Evolutionary conservation across 2,888 invertebrate species (phyloP), one percentile per base, ranked within the genome.

Genomic region (Embidobia sp.): DNA sequence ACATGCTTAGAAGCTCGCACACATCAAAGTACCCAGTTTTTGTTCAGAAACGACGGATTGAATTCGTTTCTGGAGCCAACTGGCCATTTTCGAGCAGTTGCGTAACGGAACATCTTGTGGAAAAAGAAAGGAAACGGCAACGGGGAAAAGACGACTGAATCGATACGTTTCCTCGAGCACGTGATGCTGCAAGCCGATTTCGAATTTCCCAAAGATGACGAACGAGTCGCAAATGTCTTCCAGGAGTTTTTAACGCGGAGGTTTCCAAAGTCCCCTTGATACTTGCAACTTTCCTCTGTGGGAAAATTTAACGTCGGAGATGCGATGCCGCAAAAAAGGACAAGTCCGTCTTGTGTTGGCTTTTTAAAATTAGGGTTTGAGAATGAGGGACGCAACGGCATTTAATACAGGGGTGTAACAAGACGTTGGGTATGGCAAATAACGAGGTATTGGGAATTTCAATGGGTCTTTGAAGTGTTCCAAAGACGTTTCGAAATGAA

Each of bases 301-400:
- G 86, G 89, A 88, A 88, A 89, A 81, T 81, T 79, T 79, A 87
- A 88, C 87, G 88, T 88, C 83, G 87, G 86, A 86, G 85, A 88
- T 87, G 85, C 83, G 84, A 84, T 80, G 81, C 75, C 82, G 86
- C 84, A 86, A 88, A 87, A 78, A 78, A 78, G 49, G 51, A 51
- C 19, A 51, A 49, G 74, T 80, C 67, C 59, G 61, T 55, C 57
- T 77, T 72, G 49, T 22, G 51, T 44, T 11, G 46, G 13, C 27
- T 33, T 64, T 57, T 64, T 22, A 55, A 64, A 55, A 51, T 11
- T 29, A 22, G 37, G 33, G 46, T 40, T 44, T 55, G 44, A 42
- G 53, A 63, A 35, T 37, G 42, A 46, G 51, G 63, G 55, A 53
- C 10, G 35, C 53, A 55, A 57, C 55, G 64, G 40, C 11, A 37